Base-by-base conservation (phyloP, 1,140 invertebrate species). In the Hycleus cichorii region DNA sequence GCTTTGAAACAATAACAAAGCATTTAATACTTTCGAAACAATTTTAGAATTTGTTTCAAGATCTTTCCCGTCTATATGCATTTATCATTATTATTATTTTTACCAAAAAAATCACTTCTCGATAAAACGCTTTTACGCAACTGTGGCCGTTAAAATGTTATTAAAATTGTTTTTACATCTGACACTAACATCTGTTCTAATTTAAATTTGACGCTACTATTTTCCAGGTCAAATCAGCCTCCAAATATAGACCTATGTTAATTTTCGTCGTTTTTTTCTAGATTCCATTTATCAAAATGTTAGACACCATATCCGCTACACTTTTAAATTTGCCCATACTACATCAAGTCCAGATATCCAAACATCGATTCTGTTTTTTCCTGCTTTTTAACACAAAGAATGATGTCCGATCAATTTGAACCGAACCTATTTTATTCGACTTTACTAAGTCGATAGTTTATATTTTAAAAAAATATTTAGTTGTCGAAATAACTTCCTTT, bases 151-250 rank as follows among this genome's bases (percentile, higher is more conserved):
- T 53, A 53, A 53, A 53, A 26, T 26, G 44, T 53, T 45, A 46
- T 45, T 46, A 53, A 53, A 53, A 53, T 53, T 53, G 51, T 53
- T 53, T 53, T 53, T 53, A 53, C 51, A 53, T 53, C 51, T 53
- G 51, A 53, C 51, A 53, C 51, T 53, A 53, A 53, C 51, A 53
- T 53, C 51, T 53, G 51, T 38, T 53, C 51, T 53, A 53, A 45
- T 46, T 53, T 45, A 53, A 53, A 53, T 53, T 53, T 53, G 51
- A 53, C 51, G 51, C 51, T 38, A 45, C 39, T 32, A 32, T 32
- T 53, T 53, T 53, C 51, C 51, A 53, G 51, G 51, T 53, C 51
- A 53, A 53, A 53, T 53, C 39, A 42, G 51, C 39, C 24, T 25
- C 47, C 47, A 48, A 26, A 40, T 42, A 53, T 53, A 53, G 44